A percentile compares a stretch with the other conserved stretches of the same genome.
Evolutionary conservation across 2,888 invertebrate species (phyloP).

Genomic region (Tortrix viridana): DNA sequence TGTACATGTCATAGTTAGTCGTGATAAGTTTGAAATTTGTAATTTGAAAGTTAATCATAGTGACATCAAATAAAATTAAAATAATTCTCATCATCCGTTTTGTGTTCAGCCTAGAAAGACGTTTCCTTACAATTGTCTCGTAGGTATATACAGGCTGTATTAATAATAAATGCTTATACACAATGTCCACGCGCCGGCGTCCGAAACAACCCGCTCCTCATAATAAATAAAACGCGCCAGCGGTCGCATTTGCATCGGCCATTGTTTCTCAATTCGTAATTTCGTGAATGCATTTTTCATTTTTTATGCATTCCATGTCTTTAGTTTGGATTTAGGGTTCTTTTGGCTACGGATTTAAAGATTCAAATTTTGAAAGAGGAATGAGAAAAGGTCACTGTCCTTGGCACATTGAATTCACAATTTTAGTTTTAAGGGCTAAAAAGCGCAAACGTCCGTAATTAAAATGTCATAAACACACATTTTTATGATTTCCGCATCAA

Average conservation of each 20-base stretch:
- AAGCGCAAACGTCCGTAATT: too few species aligned
- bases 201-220: slow-evolving; percentile 35
- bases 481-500: slow-evolving; percentile 2
- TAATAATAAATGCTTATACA: background rate
- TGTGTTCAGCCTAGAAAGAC: background rate
- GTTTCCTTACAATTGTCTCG: background rate
- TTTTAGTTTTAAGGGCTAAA: too few species aligned
- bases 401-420: background rate
- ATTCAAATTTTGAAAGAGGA: background rate
- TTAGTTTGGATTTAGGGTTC: slow-evolving; percentile 22
- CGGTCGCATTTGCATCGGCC: slow-evolving; percentile 74
- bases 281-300: slow-evolving; percentile 64
- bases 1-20: too few species aligned
- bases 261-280: slow-evolving; percentile 76
- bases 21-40: too few species aligned
- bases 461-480: too few species aligned
- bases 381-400: background rate
- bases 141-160: background rate
- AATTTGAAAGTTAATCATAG: too few species aligned
- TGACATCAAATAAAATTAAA: too few species aligned
- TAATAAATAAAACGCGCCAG: slow-evolving; percentile 65
- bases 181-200: slow-evolving; percentile 1
- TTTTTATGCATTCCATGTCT: slow-evolving; percentile 43
- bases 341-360: background rate
- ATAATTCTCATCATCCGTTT: too few species aligned